phyloP scores from a whole-genome alignment of 2,797 vertebrate species.

The Spinibarbus caldwelli region DNA sequence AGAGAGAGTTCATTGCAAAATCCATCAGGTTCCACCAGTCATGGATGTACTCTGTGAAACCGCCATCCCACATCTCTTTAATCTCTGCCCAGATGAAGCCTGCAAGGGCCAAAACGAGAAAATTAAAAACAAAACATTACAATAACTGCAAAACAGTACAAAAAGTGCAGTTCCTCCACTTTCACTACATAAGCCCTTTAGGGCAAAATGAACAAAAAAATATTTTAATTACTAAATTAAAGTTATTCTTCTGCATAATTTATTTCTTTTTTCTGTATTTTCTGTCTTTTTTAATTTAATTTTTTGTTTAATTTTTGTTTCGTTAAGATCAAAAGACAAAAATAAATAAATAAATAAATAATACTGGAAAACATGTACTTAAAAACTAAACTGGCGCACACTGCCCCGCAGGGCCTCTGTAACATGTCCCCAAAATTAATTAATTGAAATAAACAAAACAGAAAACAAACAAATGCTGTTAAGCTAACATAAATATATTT shows the following conservation, averaged over 20 bases:
- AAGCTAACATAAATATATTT: not conserved
- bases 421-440: not conserved
- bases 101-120: slow-evolving; percentile 62
- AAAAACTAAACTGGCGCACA: not conserved
- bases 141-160: not conserved
- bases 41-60: slow-evolving; percentile 95
- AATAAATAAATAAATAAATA: too few relatives aligned
- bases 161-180: not conserved
- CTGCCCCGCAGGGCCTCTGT: not conserved
- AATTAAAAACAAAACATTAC: not conserved
- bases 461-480: not conserved
- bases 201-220: not conserved
- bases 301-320: too few relatives aligned
- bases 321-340: too few relatives aligned
- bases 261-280: not conserved
- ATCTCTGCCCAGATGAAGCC: slow-evolving; percentile 99
- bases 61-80: slow-evolving; percentile 99
- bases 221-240: not conserved
- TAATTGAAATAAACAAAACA: not conserved
- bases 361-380: not conserved
- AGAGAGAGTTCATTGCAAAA: slow-evolving; percentile 98
- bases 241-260: not conserved
- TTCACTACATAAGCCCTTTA: not conserved
- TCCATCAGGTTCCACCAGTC: slow-evolving; percentile 99
- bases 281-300: not conserved